Evolutionary conservation across 64 coral and sea anemone genomes (phyloP), one percentile per base, ranked within the genome.

Genomic region (Stylophora pistillata): DNA sequence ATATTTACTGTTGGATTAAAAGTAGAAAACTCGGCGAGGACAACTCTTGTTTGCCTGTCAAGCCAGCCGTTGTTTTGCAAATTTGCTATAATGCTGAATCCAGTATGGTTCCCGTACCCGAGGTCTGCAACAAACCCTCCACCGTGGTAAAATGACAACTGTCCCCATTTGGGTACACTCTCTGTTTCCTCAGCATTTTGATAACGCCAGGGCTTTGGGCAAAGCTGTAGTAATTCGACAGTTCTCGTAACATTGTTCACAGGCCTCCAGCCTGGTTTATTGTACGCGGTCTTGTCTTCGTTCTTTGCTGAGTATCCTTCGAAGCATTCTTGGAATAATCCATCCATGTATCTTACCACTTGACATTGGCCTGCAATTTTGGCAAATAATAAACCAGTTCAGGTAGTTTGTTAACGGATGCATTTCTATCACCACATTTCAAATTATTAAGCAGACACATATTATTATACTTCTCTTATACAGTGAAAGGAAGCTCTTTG

Each of bases 201-300:
- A 55, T 89, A 89, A 9, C 88, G 75, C 88, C 88, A 89, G 15
- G 77, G 88, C 57, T 62, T 28, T 32, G 77, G 88, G 29, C 88
- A 89, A 30, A 79, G 76, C 2, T 57, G 52, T 0, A 81, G 17
- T 13, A 89, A 21, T 30, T 72, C 63, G 13, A 32, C 31, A 18
- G 72, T 71, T 47, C 12, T 72, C 71, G 76, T 81, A 1, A 33
- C 7, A 32, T 89, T 88, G 10, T 53, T 29, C 27, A 89, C 61
- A 15, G 76, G 76, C 11, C 71, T 70, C 88, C 77, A 77, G 9
- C 30, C 72, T 7, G 86, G 86, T 41, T 77, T 88, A 72, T 60
- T 56, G 64, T 18, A 89, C 3, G 34, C n/a, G 10, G 88, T 72
- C 56, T 25, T 72, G n/a, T 89, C 88, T 89, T 79, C 77, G 29